Base-by-base conservation (phyloP, 1,140 invertebrate species). In the Vanessa atalanta region DNA sequence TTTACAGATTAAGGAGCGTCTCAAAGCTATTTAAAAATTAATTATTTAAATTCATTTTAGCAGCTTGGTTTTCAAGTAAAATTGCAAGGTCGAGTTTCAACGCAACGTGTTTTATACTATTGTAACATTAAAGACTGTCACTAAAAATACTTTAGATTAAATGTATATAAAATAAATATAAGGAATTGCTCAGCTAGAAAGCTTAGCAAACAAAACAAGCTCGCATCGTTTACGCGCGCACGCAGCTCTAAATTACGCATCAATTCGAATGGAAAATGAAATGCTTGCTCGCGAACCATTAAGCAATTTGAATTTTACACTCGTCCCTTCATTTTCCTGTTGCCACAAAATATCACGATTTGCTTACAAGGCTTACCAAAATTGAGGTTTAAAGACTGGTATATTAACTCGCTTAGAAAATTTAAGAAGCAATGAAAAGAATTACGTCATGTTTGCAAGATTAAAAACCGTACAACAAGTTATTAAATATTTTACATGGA, bases 221-320 rank as follows among this genome's bases (percentile, higher is more conserved):
- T 61, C 73, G 81, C 83, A 82, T 84, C 86, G 83, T 86, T 87
- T 88, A 81, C 82, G 83, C 78, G 73, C 83, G 73, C 83, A 89
- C 86, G 84, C 83, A 80, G 83, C 81, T 85, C 85, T 92, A 90
- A 90, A 90, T 89, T 88, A 90, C 88, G 87, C 65, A 86, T 82
- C 87, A 90, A 88, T 88, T 87, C 84, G 84, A 85, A 90, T 87
- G 90, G 90, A 92, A 92, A 92, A 92, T 92, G 90, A 92, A 92
- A 92, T 91, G 88, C 88, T 82, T 90, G 88, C 87, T 90, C 85
- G 83, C 87, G 82, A 84, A 81, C 90, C 89, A 92, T 92, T 92
- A 90, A 91, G 87, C 88, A 88, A 92, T 92, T 90, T 89, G 87
- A 90, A 91, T 91, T 91, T 91, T 87, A 89, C 89, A 91, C 88